Evolutionary conservation across 2,888 invertebrate genomes (phyloP).

Genomic region (Calliscelio sp.): DNA sequence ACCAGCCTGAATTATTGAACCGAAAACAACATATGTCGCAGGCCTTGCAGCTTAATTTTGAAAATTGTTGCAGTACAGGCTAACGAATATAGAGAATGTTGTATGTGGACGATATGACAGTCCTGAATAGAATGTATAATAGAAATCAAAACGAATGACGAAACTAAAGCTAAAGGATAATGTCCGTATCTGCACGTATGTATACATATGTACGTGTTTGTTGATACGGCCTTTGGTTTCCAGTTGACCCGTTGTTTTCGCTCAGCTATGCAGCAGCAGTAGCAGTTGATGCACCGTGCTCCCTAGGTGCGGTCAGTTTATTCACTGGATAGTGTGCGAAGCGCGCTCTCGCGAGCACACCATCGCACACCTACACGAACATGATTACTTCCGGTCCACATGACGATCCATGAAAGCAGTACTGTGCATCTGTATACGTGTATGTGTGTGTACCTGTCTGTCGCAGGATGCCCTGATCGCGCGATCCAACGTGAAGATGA

Average conservation of each 20-base stretch:
- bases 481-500: slow-evolving; percentile 84
- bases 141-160: slow-evolving; percentile 54
- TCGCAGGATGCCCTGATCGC: slow-evolving; percentile 64
- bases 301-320: slow-evolving; percentile 83
- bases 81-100: not conserved
- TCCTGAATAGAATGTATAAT: slow-evolving; percentile 46
- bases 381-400: slow-evolving; percentile 70
- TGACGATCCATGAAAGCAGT: slow-evolving; percentile 56
- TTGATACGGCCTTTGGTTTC: slow-evolving; percentile 81
- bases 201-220: slow-evolving; percentile 73
- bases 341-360: slow-evolving; percentile 40
- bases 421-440: not conserved
- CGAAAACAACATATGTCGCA: not conserved
- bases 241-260: slow-evolving; percentile 82
- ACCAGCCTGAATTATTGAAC: too few relatives aligned
- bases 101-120: slow-evolving; percentile 18
- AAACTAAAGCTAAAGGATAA: slow-evolving; percentile 54
- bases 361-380: slow-evolving; percentile 28
- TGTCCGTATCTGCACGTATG: slow-evolving; percentile 47
- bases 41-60: not conserved
- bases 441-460: slow-evolving; percentile 41
- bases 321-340: slow-evolving; percentile 78
- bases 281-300: slow-evolving; percentile 80
- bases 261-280: slow-evolving; percentile 82
- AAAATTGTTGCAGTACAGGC: not conserved